Evolutionary conservation across 2,888 invertebrate species (phyloP).

Genomic region (Lochmaea capreae): DNA sequence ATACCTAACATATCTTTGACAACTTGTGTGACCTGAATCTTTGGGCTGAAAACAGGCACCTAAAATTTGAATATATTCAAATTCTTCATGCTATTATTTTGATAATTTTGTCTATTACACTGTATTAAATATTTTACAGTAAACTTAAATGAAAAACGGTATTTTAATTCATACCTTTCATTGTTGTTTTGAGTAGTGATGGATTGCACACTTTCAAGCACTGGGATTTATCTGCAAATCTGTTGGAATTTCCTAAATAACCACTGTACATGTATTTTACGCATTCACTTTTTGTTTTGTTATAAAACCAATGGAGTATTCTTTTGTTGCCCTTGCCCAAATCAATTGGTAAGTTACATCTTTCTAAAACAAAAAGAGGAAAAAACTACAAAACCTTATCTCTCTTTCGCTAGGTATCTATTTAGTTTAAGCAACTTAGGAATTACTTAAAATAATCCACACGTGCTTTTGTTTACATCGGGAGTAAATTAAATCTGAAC

Average conservation of each 20-base stretch:
- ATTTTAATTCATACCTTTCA: slow-evolving; percentile 8
- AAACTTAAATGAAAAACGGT: no score
- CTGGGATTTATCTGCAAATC: slow-evolving; percentile 36
- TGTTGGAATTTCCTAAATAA: slow-evolving; percentile 41
- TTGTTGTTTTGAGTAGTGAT: neutral
- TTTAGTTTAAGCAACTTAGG: no score
- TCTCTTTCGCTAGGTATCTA: no score
- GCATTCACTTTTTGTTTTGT: slow-evolving; percentile 30
- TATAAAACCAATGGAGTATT: slow-evolving; percentile 36
- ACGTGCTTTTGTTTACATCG: no score
- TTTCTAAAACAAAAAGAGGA: slow-evolving; percentile 25
- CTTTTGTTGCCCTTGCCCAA: slow-evolving; percentile 29
- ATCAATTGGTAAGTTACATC: slow-evolving; percentile 38
- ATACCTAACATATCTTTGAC: slow-evolving; percentile 16
- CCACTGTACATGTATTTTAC: slow-evolving; percentile 38
- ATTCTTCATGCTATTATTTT: no score
- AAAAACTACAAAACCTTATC: no score
- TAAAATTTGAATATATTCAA: slow-evolving; percentile 20
- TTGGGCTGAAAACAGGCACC: slow-evolving; percentile 26
- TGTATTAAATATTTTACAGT: no score
- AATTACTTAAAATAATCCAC: no score
- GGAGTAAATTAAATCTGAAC: no score
- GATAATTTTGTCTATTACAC: no score
- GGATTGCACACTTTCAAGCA: slow-evolving; percentile 36
- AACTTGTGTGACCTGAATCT: slow-evolving; percentile 12